Percentiles rank a stretch among this genome's conserved stretches.
These are phyloP conservation scores for Anolis sagrei DNA, from an alignment of 2,113 vertebrate genomes.

Conservation along the genomic window DNA sequence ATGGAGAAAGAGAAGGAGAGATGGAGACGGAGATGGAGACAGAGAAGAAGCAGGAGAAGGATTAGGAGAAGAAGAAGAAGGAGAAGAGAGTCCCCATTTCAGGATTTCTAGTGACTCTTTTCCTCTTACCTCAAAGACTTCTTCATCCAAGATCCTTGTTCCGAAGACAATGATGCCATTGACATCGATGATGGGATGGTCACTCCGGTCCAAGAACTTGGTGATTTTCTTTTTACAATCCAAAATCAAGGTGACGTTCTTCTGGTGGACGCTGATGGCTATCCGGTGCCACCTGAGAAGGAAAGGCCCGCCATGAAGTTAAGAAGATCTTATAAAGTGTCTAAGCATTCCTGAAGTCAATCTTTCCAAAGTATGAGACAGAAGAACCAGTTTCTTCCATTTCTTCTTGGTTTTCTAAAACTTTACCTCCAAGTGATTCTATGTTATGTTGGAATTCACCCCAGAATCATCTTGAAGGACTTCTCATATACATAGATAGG, in stretches of 20 bases:
- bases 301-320: not conserved
- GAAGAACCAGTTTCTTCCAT: no score
- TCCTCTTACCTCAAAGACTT: slow-evolving; percentile 94
- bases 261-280: slow-evolving; percentile 92
- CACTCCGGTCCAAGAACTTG: slow-evolving; percentile 85
- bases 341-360: not conserved
- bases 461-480: no score
- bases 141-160: slow-evolving; percentile 95
- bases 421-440: no score
- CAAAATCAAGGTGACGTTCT: slow-evolving; percentile 92
- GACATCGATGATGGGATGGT: slow-evolving; percentile 88
- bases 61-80: not conserved
- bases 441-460: no score
- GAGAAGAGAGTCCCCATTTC: not conserved
- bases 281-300: slow-evolving; percentile 92
- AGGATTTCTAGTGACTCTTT: not conserved
- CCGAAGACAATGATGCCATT: slow-evolving; percentile 97
- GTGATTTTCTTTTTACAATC: slow-evolving; percentile 95
- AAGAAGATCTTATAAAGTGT: not conserved
- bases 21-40: no score
- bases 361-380: not conserved
- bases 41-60: no score
- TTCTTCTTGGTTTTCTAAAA: no score
- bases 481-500: no score
- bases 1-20: no score